Conservation (phyloP, 2,113 vertebrate genomes). For the Elachura formosa region DNA sequence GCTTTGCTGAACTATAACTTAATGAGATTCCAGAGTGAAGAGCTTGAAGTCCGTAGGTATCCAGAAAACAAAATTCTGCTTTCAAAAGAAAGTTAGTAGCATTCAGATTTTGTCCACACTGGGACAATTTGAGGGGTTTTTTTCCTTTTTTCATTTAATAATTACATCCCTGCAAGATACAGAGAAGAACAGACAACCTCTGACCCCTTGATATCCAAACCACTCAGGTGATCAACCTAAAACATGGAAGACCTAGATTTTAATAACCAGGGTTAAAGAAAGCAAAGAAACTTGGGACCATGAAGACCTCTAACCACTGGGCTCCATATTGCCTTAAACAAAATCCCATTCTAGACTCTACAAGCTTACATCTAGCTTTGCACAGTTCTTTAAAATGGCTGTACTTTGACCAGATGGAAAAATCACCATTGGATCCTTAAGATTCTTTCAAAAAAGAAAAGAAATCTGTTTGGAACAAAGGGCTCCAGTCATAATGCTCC, state of each 20-base stretch:
- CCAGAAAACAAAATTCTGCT: neutral
- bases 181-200: neutral
- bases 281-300: neutral
- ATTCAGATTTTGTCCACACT: neutral
- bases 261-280: neutral
- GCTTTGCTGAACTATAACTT: neutral
- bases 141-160: neutral
- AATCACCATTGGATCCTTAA: neutral
- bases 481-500: neutral
- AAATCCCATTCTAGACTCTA: neutral
- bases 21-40: neutral
- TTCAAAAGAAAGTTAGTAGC: neutral
- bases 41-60: neutral
- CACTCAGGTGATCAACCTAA: neutral
- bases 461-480: neutral
- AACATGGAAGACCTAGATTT: neutral
- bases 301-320: neutral
- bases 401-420: neutral
- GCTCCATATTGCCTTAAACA: neutral
- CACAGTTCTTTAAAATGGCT: neutral
- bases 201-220: neutral
- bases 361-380: neutral
- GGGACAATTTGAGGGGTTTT: neutral
- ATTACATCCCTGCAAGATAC: neutral
- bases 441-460: neutral